Conservation (phyloP, 2,797 vertebrate genomes). For the Platalea minor region DNA sequence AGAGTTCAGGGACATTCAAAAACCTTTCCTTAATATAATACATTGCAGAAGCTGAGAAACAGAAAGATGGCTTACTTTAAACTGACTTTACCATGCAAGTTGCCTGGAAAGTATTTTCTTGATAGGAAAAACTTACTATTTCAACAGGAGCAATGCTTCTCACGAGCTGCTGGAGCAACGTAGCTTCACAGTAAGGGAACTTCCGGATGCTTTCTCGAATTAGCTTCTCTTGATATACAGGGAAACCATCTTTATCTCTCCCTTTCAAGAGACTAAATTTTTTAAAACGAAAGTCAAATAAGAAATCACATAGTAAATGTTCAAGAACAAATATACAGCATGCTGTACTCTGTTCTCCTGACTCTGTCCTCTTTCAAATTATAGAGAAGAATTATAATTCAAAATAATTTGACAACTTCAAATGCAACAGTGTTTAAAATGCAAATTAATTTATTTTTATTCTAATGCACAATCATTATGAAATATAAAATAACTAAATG, state of each 20-base stretch:
- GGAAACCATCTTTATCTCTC: conserved; percentile 89
- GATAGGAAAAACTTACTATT: conserved; percentile 83
- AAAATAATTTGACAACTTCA: not conserved
- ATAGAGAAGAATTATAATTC: not conserved
- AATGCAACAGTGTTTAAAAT: not conserved
- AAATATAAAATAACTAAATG: not conserved
- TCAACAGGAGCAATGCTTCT: conserved; percentile 95
- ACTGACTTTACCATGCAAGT: not conserved
- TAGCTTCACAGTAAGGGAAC: conserved; percentile 94
- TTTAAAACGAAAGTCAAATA: not conserved
- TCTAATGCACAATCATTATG: not conserved
- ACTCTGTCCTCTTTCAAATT: not conserved
- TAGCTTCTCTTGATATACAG: conserved; percentile 92
- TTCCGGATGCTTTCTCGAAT: conserved; percentile 94
- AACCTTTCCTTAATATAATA: not conserved
- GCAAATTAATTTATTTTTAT: not conserved
- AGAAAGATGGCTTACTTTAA: not conserved
- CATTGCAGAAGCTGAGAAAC: not conserved
- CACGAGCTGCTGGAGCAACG: conserved; percentile 95
- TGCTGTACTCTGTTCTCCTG: not conserved
- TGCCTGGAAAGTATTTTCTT: not conserved
- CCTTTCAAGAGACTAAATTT: conserved; percentile 89
- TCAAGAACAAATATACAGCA: not conserved
- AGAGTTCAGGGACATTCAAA: not conserved
- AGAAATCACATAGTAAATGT: not conserved